Evolutionary conservation across 2,888 invertebrate species (phyloP).

Genomic region (Orthosia incerta): DNA sequence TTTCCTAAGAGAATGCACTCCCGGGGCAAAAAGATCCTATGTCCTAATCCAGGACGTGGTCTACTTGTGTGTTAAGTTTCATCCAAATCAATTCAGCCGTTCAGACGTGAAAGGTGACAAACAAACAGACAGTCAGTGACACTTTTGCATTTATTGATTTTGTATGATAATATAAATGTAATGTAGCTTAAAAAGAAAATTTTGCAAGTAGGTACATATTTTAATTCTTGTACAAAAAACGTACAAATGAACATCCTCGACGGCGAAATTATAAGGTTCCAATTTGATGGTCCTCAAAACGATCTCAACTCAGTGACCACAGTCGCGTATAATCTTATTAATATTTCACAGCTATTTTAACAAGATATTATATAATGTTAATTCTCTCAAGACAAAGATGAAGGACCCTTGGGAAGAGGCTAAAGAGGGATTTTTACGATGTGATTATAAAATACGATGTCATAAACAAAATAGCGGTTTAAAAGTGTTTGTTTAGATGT

Average conservation of each 20-base stretch:
- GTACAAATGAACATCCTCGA: neutral
- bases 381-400: constrained; percentile 58
- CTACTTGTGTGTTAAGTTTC: no score
- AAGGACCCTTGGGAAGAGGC: constrained; percentile 17
- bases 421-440: constrained; percentile 53
- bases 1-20: no score
- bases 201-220: neutral
- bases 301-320: constrained; percentile 32
- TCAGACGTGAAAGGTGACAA: no score
- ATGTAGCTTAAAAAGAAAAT: no score
- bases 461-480: constrained; percentile 46
- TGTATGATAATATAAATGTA: no score
- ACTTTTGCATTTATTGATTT: no score
- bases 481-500: constrained; percentile 57
- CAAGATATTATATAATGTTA: constrained; percentile 61
- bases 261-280: neutral
- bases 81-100: no score
- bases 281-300: constrained; percentile 17
- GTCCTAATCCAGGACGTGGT: no score
- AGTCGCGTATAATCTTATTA: constrained; percentile 52
- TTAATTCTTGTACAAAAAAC: no score
- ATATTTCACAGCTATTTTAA: constrained; percentile 56
- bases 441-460: constrained; percentile 60
- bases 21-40: no score
- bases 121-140: no score